Evolutionary conservation across 2,888 invertebrate genomes (phyloP).

Genomic region (Drosophila putrida): DNA sequence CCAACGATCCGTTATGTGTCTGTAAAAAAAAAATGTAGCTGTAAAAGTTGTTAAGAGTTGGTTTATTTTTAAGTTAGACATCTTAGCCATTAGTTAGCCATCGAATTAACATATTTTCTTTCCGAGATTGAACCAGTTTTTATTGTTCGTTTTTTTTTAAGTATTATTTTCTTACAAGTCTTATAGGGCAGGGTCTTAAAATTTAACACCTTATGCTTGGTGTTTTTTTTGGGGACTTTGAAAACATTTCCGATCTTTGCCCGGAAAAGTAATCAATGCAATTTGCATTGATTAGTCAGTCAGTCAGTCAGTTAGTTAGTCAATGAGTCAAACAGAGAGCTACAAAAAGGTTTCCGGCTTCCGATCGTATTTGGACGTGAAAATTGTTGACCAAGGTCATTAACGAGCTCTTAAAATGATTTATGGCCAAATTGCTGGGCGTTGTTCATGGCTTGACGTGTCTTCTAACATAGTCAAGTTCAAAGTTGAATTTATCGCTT

Average conservation of each 20-base stretch:
- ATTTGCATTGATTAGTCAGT: conserved; percentile 55
- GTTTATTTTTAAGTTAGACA: not conserved
- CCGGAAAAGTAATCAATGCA: conserved; percentile 52
- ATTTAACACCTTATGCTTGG: conserved; percentile 39
- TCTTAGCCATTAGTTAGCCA: conserved; percentile 37
- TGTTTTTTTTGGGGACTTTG: too few species aligned
- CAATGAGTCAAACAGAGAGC: not conserved
- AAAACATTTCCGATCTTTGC: conserved; percentile 44
- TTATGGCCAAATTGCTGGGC: conserved; percentile 52
- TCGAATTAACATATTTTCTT: conserved; percentile 35
- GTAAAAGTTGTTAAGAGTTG: conserved; percentile 18
- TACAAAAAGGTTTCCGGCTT: conserved; percentile 58
- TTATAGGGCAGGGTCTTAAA: conserved; percentile 46
- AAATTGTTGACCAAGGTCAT: conserved; percentile 60
- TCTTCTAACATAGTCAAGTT: conserved; percentile 41
- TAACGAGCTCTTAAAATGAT: conserved; percentile 49
- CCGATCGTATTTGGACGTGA: conserved; percentile 57
- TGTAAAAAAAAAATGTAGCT: conserved; percentile 36
- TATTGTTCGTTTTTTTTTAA: conserved; percentile 1
- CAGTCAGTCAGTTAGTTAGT: conserved; percentile 17
- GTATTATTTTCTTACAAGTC: conserved; percentile 1
- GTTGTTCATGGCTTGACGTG: conserved; percentile 32
- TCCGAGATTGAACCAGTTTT: conserved; percentile 27
- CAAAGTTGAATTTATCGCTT: conserved; percentile 46
- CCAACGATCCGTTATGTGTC: conserved; percentile 32